These are phyloP conservation scores for Etheostoma nigrum DNA, from an alignment of 2,797 vertebrate species.

Conservation along the genomic window DNA sequence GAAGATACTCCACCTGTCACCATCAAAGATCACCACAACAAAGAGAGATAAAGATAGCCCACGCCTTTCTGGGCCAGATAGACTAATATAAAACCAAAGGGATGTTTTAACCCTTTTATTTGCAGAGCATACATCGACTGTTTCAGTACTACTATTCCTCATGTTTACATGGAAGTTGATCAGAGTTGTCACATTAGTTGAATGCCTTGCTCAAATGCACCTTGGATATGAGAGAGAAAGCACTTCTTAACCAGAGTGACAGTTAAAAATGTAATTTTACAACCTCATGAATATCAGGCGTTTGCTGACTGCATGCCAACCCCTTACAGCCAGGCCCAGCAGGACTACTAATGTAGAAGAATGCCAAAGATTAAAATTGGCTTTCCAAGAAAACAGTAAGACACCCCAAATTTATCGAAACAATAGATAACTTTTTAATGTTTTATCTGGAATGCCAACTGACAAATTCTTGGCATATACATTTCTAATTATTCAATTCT, in stretches of 20 bases:
- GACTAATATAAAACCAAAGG: constrained; percentile 49
- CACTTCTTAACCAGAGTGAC: constrained; percentile 10
- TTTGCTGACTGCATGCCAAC: constrained; percentile 37
- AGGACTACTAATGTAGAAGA: constrained; percentile 28
- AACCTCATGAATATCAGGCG: constrained; percentile 55
- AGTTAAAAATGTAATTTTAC: constrained; percentile 55
- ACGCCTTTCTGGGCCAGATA: constrained; percentile 61
- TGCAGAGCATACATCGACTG: not conserved
- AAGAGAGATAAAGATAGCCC: constrained; percentile 68
- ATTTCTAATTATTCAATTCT: constrained; percentile 49
- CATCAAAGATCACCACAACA: constrained; percentile 68
- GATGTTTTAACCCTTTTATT: constrained; percentile 49
- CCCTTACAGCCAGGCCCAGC: constrained; percentile 47
- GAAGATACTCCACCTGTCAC: constrained; percentile 67
- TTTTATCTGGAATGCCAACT: constrained; percentile 34
- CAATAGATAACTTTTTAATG: constrained; percentile 35
- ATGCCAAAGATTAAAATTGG: constrained; percentile 50
- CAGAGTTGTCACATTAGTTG: not conserved
- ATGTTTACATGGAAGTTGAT: not conserved
- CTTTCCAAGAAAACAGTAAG: constrained; percentile 50
- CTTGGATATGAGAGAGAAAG: constrained; percentile 1
- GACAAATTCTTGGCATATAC: constrained; percentile 41
- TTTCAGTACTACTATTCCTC: not conserved
- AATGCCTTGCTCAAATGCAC: constrained; percentile 32
- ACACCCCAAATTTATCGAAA: constrained; percentile 37